phyloP scores from a whole-genome alignment of 2,797 vertebrate species.

The Lepus townsendii region DNA sequence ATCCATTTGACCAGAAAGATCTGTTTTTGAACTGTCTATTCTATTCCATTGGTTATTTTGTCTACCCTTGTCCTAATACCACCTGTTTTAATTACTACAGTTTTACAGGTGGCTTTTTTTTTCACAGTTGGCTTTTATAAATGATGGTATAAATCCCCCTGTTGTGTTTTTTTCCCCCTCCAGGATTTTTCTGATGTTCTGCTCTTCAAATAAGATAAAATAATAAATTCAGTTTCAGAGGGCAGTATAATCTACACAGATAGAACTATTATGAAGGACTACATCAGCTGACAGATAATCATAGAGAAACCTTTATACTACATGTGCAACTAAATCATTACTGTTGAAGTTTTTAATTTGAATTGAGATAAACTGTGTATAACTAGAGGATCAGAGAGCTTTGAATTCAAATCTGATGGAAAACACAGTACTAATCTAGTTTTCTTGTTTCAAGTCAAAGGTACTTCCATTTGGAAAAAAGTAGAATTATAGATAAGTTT shows the following conservation, averaged over 20 bases:
- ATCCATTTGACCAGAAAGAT: background rate
- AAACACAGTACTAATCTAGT: background rate
- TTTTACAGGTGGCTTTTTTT: background rate
- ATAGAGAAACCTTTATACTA: background rate
- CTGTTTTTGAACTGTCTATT: background rate
- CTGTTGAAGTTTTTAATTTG: background rate
- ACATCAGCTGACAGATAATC: background rate
- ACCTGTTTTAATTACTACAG: background rate
- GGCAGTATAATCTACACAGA: background rate
- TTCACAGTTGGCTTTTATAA: background rate
- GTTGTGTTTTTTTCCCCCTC: constrained; percentile 42
- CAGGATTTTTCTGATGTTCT: constrained; percentile 17
- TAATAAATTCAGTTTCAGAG: constrained; percentile 50
- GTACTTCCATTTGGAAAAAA: too few relatives aligned
- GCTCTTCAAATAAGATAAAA: constrained; percentile 49
- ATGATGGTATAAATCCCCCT: background rate
- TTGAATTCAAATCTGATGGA: background rate
- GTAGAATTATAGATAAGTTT: too few relatives aligned
- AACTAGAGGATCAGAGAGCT: background rate
- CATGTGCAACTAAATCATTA: background rate
- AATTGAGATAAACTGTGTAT: background rate
- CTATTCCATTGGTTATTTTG: background rate
- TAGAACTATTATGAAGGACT: background rate
- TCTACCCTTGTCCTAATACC: background rate
- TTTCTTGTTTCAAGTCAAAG: background rate